These are phyloP conservation scores for Coenonympha glycerion DNA, from an alignment of 2,888 invertebrate species.

Conservation along the genomic window DNA sequence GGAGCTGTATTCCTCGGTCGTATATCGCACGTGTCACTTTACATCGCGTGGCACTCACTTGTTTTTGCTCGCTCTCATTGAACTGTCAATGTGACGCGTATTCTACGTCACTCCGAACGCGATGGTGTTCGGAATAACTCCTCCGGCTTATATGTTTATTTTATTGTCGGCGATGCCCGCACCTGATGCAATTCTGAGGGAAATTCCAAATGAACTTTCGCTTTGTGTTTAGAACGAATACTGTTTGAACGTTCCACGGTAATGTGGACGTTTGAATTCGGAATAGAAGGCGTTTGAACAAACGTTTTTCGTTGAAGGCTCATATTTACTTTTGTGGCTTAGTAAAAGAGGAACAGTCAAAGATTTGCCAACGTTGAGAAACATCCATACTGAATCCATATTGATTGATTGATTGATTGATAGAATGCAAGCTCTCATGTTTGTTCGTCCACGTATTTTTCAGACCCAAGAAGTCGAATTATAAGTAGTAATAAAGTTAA, in stretches of 20 bases:
- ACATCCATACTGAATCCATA: too few species aligned
- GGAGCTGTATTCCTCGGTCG: background rate
- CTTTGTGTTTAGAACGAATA: background rate
- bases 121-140: constrained; percentile 24
- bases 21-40: constrained; percentile 18
- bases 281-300: background rate
- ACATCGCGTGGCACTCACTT: constrained; percentile 23
- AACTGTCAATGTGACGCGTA: constrained; percentile 31
- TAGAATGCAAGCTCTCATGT: too few species aligned
- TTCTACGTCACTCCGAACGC: constrained; percentile 32
- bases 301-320: background rate
- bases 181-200: constrained; percentile 16
- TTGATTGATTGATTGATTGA: too few species aligned
- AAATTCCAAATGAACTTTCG: background rate
- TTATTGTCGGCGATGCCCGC: constrained; percentile 19
- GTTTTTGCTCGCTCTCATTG: constrained; percentile 30
- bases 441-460: too few species aligned
- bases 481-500: too few species aligned
- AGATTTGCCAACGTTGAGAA: too few species aligned
- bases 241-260: background rate
- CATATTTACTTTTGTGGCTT: background rate
- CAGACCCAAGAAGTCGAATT: too few species aligned
- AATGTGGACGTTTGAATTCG: background rate
- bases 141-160: constrained; percentile 23
- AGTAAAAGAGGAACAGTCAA: too few species aligned